Evolutionary conservation across 2,888 invertebrate genomes (phyloP).

Genomic region (Baccha elongata): DNA sequence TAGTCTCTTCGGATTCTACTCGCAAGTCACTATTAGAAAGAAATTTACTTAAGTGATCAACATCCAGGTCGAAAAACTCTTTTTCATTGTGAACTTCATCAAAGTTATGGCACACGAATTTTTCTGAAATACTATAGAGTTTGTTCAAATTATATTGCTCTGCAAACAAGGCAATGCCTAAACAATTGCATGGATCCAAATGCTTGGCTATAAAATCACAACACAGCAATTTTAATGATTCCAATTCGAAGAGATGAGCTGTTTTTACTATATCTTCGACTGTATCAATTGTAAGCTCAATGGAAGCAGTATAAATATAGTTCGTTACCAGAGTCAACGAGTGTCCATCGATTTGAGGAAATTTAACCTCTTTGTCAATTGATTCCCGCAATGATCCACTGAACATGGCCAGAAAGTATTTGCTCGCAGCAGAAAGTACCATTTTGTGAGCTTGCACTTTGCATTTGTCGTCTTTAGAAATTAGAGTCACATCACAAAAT

Average conservation of each 20-base stretch:
- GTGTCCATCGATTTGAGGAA: neutral
- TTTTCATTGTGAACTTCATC: neutral
- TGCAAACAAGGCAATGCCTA: neutral
- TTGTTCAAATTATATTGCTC: neutral
- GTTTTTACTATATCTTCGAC: neutral
- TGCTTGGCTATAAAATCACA: neutral
- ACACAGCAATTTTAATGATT: neutral
- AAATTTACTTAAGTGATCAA: neutral
- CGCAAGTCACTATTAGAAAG: neutral
- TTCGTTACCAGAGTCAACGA: neutral
- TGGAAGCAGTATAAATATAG: constrained; percentile 4
- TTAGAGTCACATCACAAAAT: constrained; percentile 9
- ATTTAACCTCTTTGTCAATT: neutral
- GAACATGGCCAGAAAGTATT: constrained; percentile 16
- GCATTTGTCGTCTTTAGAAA: neutral
- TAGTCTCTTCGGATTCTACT: neutral
- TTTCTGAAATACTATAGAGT: neutral
- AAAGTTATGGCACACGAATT: neutral
- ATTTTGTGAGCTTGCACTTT: constrained; percentile 3
- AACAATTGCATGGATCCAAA: neutral
- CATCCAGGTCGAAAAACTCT: neutral
- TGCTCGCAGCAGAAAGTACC: constrained; percentile 2
- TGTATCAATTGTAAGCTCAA: neutral
- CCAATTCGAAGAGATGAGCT: neutral
- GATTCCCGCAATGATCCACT: neutral